phyloP scores from a whole-genome alignment of 2,113 vertebrate species.

The Sigmodon hispidus region DNA sequence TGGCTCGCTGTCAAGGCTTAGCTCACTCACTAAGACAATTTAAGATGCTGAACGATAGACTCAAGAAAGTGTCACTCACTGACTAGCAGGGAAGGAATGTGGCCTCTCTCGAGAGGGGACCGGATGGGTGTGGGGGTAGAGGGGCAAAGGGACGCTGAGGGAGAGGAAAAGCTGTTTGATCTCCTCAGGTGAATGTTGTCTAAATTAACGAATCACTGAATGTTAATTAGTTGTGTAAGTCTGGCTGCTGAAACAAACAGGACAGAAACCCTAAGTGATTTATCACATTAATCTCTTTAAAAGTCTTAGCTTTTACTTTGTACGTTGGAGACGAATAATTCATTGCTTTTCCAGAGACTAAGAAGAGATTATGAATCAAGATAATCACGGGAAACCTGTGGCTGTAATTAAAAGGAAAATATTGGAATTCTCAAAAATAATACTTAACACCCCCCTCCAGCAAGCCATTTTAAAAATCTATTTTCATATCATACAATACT shows the following conservation, averaged over 20 bases:
- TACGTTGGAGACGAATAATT: neutral
- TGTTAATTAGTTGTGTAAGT: neutral
- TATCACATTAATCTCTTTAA: neutral
- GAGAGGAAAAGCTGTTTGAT: neutral
- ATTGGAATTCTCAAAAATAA: conserved; percentile 41
- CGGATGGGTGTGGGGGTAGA: too few species aligned
- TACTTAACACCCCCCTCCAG: neutral
- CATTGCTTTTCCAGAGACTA: neutral
- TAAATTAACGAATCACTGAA: neutral
- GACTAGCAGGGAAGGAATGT: neutral
- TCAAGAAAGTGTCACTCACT: neutral
- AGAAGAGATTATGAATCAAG: neutral
- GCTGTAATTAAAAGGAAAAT: neutral
- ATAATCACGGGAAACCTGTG: neutral
- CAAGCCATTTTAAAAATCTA: neutral
- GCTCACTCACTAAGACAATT: neutral
- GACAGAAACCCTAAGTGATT: neutral
- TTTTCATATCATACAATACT: neutral
- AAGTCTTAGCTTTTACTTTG: neutral
- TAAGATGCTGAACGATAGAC: neutral
- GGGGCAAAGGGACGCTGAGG: neutral
- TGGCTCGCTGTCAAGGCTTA: neutral
- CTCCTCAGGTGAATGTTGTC: neutral
- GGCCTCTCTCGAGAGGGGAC: neutral
- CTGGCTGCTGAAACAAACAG: neutral